phyloP scores from a whole-genome alignment of 2,113 vertebrate species.

The Ariopsis seemanni region DNA sequence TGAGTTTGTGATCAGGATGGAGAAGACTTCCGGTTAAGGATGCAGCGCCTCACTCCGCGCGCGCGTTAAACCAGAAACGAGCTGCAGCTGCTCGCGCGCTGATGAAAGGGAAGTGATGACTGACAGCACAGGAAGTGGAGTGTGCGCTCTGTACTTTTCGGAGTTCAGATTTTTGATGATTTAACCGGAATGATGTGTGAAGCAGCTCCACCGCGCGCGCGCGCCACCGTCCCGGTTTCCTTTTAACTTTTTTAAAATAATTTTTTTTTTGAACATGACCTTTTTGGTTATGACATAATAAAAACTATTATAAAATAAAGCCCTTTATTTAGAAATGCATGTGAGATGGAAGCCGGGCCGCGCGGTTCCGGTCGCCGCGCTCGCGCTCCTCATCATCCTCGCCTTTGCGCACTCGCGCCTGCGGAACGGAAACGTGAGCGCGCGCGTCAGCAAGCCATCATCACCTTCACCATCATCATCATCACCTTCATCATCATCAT shows the following conservation, averaged over 20 bases:
- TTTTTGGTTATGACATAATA: not conserved
- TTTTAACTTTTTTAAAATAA: not conserved
- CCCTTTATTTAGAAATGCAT: not conserved
- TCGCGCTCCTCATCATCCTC: constrained; percentile 64
- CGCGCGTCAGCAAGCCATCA: not conserved
- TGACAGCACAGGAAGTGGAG: constrained; percentile 24
- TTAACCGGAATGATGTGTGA: not conserved
- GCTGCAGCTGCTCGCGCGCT: not conserved
- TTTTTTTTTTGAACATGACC: not conserved
- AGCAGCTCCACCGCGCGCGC: not conserved
- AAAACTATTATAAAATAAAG: not conserved
- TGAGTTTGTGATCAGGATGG: too few relatives aligned
- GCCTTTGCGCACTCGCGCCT: constrained; percentile 66
- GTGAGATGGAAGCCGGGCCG: constrained; percentile 49
- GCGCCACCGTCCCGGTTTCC: not conserved
- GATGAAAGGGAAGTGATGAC: constrained; percentile 21
- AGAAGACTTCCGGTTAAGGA: not conserved
- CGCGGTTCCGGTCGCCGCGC: constrained; percentile 54
- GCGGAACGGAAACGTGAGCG: constrained; percentile 41
- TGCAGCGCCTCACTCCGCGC: not conserved
- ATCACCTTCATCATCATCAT: too few relatives aligned
- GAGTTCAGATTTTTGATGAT: not conserved
- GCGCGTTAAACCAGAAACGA: not conserved
- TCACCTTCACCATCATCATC: not conserved
- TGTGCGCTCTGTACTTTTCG: not conserved